Percentiles rank a stretch among this genome's conserved stretches.
Evolutionary conservation across 2,888 invertebrate genomes (phyloP).

Genomic region (Caenorhabditis sulstoni): DNA sequence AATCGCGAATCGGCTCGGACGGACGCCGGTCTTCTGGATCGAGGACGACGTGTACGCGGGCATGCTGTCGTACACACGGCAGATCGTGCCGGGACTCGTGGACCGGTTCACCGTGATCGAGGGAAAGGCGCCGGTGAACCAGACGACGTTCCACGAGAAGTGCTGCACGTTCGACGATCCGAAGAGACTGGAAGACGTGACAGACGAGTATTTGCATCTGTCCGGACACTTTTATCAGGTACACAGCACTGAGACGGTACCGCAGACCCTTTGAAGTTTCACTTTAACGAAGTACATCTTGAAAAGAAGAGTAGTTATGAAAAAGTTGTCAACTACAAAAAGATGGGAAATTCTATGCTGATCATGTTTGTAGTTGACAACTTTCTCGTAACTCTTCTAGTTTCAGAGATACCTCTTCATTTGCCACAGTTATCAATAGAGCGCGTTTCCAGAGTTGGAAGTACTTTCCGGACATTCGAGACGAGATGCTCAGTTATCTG

Average conservation of each 20-base stretch:
- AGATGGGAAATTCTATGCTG: no score
- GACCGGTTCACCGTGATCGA: background rate
- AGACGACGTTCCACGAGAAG: background rate
- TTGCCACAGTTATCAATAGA: no score
- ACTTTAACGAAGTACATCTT: background rate
- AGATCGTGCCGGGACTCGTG: background rate
- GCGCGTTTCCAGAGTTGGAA: slow-evolving; percentile 24
- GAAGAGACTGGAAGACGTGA: background rate
- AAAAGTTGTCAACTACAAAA: no score
- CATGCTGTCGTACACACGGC: background rate
- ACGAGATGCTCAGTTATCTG: slow-evolving; percentile 1
- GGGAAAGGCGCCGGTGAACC: background rate
- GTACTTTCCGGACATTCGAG: background rate
- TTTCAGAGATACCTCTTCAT: no score
- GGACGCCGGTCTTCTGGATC: slow-evolving; percentile 7
- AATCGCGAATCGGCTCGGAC: background rate
- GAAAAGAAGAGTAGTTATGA: no score
- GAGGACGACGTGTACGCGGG: background rate
- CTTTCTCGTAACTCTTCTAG: no score
- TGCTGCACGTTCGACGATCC: background rate
- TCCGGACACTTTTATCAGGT: slow-evolving; percentile 7
- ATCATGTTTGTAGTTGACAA: no score
- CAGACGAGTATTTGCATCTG: slow-evolving; percentile 8
- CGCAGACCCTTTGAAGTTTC: background rate
- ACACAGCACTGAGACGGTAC: no score